Percentiles rank a stretch among this genome's conserved stretches.
Evolutionary conservation across 2,888 invertebrate species (phyloP).

Genomic region (Phlogophora meticulosa): DNA sequence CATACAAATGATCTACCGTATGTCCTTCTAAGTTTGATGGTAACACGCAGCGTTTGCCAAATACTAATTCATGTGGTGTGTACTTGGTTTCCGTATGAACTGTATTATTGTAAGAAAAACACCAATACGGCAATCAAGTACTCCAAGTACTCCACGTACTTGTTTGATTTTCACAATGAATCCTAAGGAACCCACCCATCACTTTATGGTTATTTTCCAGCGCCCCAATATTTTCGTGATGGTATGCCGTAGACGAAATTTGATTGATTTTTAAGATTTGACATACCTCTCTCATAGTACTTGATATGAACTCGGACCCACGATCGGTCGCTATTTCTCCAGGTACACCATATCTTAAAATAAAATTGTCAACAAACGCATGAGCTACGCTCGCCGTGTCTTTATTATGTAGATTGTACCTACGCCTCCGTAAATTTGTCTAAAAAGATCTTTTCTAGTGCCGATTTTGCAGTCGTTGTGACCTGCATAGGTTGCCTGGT

Average conservation of each 20-base stretch:
- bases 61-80: too few species aligned
- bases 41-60: conserved; percentile 10
- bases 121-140: too few species aligned
- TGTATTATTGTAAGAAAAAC: too few species aligned
- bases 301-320: conserved; percentile 8
- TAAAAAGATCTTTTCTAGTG: conserved; percentile 21
- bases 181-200: too few species aligned
- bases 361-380: conserved; percentile 8
- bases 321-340: conserved; percentile 10
- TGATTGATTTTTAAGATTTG: neutral
- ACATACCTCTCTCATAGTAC: neutral
- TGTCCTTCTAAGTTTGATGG: conserved; percentile 11
- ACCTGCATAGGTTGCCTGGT: conserved; percentile 23
- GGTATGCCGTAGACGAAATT: too few species aligned
- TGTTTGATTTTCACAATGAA: too few species aligned
- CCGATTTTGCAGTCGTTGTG: conserved; percentile 15
- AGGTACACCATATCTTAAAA: conserved; percentile 9
- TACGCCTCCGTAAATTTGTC: conserved; percentile 20
- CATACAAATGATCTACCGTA: conserved; percentile 8
- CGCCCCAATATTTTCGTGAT: too few species aligned
- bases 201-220: too few species aligned
- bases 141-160: too few species aligned
- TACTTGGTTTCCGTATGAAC: too few species aligned
- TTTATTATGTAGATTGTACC: conserved; percentile 15
- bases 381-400: conserved; percentile 4